Evolutionary conservation across 1,140 invertebrate genomes (phyloP), one percentile per base, ranked within the genome.

Genomic region (Venturia canescens): DNA sequence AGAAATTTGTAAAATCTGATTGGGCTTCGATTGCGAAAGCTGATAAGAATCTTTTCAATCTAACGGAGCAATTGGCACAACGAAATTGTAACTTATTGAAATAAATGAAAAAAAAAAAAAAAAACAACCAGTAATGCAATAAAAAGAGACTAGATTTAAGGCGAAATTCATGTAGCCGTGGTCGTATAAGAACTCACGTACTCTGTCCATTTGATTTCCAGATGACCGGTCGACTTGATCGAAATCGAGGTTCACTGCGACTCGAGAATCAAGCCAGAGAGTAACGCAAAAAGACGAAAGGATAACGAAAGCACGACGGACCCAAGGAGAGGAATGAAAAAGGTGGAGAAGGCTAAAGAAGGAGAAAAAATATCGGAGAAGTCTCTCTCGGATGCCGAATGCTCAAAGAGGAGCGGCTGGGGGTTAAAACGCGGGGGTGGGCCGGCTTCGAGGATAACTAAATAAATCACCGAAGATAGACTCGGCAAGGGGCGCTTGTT

Each of bases 391-490:
- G 16, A 60, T n/a, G n/a, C 11, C 3, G 48, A 50, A 50, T 50
- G 2, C 48, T 50, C 18, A 3, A 21, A 11, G 6, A 34, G 57
- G 57, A n/a, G 57, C 2, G 57, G 57, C 23, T 27, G 23, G 67
- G 15, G 57, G 26, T 16, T 23, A 29, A 16, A 70, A 38, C 23
- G n/a, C 13, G 66, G n/a, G 13, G 66, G 38, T 44, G 16, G 67
- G 18, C n/a, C n/a, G 57, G 57, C 4, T 60, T 60, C 57, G 26
- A 48, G 76, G 57, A 27, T 21, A 66, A 77, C 72, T 76, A 77
- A 63, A 82, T 80, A 82, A 82, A 80, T 82, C 66, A 77, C 81
- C 66, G 67, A 66, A 77, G 70, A 82, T 71, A 74, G 31, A 34
- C 29, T 18, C 67, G 3, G 18, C n/a, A 60, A 60, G 6, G n/a